These are phyloP conservation scores for Zaprionus taronus DNA, from an alignment of 1,140 invertebrate species.

Conservation along the genomic window DNA sequence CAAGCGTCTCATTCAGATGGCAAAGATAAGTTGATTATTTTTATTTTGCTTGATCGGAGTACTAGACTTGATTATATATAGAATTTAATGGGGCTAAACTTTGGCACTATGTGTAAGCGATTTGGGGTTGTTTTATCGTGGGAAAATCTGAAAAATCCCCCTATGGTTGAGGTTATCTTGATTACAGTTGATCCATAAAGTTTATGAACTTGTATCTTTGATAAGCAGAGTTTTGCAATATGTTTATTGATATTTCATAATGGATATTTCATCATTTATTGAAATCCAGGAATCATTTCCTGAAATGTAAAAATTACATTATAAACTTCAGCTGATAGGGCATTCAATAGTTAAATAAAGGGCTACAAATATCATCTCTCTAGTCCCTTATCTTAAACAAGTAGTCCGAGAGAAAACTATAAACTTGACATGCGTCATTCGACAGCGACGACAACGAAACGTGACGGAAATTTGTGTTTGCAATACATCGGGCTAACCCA, in stretches of 20 bases:
- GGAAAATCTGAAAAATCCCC: constrained; percentile 4
- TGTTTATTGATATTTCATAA: not conserved
- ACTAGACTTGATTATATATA: not conserved
- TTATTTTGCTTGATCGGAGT: not conserved
- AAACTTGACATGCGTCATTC: constrained; percentile 26
- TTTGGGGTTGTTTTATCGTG: not conserved
- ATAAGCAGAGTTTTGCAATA: not conserved
- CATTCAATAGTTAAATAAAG: not conserved
- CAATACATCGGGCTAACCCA: constrained; percentile 22
- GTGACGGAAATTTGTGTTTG: constrained; percentile 44
- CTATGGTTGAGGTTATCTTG: constrained; percentile 14
- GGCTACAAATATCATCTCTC: not conserved
- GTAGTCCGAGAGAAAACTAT: constrained; percentile 3
- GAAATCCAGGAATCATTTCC: not conserved
- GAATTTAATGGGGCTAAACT: not conserved
- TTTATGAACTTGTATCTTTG: not conserved
- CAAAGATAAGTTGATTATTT: constrained; percentile 12
- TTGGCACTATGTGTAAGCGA: not conserved
- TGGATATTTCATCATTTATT: not conserved
- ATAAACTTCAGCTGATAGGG: not conserved
- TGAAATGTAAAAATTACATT: not conserved
- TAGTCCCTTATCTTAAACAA: not conserved
- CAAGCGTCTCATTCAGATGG: constrained; percentile 6
- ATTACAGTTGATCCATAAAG: constrained; percentile 5
- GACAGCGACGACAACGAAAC: constrained; percentile 19